A percentile compares a stretch with the other conserved stretches of the same genome.
These are phyloP conservation scores for Columba livia DNA, from an alignment of 2,113 vertebrate species.

Conservation along the genomic window DNA sequence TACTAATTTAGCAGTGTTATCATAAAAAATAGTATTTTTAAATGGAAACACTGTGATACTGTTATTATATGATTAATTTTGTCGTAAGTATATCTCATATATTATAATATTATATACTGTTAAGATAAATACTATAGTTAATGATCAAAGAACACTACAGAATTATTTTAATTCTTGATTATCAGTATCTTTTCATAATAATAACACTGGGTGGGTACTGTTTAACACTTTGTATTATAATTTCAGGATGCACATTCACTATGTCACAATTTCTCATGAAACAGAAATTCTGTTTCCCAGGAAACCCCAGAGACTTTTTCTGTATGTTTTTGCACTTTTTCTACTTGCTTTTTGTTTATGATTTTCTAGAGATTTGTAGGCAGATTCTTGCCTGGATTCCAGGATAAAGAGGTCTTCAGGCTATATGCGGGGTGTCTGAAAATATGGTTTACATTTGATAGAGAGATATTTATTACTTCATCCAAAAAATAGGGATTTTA, in stretches of 20 bases:
- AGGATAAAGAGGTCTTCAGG: not conserved
- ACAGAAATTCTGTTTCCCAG: slow-evolving; percentile 26
- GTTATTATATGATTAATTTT: not conserved
- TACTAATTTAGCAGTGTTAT: not conserved
- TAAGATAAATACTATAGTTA: not conserved
- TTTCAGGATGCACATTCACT: not conserved
- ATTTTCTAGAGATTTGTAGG: not conserved
- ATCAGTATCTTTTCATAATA: not conserved
- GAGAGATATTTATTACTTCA: not conserved
- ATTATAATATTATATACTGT: not conserved
- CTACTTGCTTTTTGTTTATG: not conserved
- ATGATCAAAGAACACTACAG: not conserved
- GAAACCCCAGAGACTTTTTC: not conserved
- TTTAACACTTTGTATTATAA: not conserved
- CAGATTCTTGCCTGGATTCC: not conserved
- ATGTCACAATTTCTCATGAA: slow-evolving; percentile 2
- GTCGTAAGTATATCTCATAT: not conserved
- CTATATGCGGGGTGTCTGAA: not conserved
- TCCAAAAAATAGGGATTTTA: rapidly evolving
- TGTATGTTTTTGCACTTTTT: not conserved
- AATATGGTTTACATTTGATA: not conserved
- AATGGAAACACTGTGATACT: not conserved
- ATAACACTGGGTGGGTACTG: not conserved
- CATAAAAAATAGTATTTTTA: not conserved
- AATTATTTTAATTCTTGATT: not conserved